Base-by-base conservation (phyloP, 2,797 vertebrate species). In the Acanthurus tractus region DNA sequence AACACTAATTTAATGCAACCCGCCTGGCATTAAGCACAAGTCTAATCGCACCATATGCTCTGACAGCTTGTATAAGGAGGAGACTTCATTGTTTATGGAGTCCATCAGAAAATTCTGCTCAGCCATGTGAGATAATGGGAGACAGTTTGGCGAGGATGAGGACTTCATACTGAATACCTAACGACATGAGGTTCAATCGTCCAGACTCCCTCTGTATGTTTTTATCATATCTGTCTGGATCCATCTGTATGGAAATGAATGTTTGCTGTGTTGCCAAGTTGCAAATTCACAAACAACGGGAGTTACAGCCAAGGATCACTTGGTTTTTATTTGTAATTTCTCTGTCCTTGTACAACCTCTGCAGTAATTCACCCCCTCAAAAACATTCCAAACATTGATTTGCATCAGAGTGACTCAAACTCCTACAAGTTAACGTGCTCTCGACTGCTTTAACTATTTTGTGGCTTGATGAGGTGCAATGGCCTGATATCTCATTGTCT, bases 121-220 rank as follows among this genome's bases (percentile, higher is more conserved):
- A 25, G 49, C 58, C 73, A 62, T 76, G 23, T 74, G 50, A 88
- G 71, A 82, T 42, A 68, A 64, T 36, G 55, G 55, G 64, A 84
- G 76, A 65, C 48, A 52, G 70, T 73, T 71, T 84, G 84, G 72
- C 53, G 29, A 50, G 25, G 48, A 34, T 59, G 25, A 12, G 42
- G 44, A 25, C 55, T 65, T 80, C 65, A 70, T 56, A 57, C 54
- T 68, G 62, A 81, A 84, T 48, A 56, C 66, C 78, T 71, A 80
- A 84, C 80, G 71, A 89, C 76, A 87, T 50, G 63, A 4, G 48
- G 53, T 76, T 85, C 84, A 88, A 87, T 88, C 86, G 79, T 74
- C 22, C 61, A 29, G 34, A 58, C 80, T 61, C 65, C 40, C 63
- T 49, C 70, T 86, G 36, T 74, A 59, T 83, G 66, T 74, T 83